A percentile compares a stretch with the other conserved stretches of the same genome.
Conservation (phyloP, 2,888 invertebrate species). For the Chirona hameri region DNA sequence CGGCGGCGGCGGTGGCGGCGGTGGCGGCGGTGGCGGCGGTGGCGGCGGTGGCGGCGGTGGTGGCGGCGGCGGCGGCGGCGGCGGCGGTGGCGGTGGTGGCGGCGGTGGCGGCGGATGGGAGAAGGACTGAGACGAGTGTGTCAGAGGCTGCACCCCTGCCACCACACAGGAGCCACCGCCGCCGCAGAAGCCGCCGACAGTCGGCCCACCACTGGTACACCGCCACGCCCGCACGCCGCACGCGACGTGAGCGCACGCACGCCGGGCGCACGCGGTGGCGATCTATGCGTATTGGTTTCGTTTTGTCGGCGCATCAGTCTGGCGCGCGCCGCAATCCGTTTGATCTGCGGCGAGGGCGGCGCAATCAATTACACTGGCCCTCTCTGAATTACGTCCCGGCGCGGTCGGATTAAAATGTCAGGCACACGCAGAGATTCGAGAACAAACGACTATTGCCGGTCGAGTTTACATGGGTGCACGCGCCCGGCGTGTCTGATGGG, state of each 20-base stretch:
- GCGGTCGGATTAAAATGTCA: conserved; percentile 6
- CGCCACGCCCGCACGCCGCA: too few relatives aligned
- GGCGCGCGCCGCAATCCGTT: background rate
- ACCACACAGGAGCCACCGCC: too few relatives aligned
- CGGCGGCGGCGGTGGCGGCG: background rate
- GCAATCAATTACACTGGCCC: background rate
- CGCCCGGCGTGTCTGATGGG: background rate
- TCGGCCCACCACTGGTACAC: background rate
- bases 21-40: background rate
- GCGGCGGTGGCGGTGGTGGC: background rate
- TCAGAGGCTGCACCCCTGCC: too few relatives aligned
- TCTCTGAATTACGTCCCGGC: background rate
- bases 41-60: background rate
- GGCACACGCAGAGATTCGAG: conserved; percentile 1
- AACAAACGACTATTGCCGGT: conserved; percentile 1
- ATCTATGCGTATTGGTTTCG: background rate
- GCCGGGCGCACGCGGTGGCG: background rate
- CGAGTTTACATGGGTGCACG: background rate
- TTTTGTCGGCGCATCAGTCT: background rate
- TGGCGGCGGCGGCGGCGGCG: background rate
- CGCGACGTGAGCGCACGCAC: background rate
- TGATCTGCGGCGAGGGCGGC: background rate
- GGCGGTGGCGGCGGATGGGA: too few relatives aligned
- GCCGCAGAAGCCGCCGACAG: background rate
- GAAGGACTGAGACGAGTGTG: too few relatives aligned